phyloP scores from a whole-genome alignment of 30 jellyfish, hydroid and myxozoan species.

The Hydractinia symbiolongicarpus region DNA sequence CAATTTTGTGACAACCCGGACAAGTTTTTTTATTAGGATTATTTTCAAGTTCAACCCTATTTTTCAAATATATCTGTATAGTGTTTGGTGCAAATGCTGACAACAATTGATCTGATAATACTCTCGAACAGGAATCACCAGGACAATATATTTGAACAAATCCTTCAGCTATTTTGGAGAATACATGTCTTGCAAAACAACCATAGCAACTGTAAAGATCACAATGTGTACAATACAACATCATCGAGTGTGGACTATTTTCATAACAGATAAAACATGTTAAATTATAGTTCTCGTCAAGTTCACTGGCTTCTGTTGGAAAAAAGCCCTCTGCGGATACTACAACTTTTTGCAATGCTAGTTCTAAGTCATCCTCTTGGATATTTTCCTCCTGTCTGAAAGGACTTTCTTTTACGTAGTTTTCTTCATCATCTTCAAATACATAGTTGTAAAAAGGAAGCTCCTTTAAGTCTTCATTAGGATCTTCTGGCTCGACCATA shows the following conservation, averaged over 20 bases:
- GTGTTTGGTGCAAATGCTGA: not conserved
- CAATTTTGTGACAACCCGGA: constrained; percentile 77
- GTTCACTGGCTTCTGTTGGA: not conserved
- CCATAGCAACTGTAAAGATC: not conserved
- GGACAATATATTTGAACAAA: constrained; percentile 10
- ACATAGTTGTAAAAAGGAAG: too few relatives aligned
- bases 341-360: not conserved
- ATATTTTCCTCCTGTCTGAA: too few relatives aligned
- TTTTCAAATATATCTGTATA: constrained; percentile 33
- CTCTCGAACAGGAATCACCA: constrained; percentile 7
- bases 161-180: not conserved
- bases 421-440: too few relatives aligned
- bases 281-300: not conserved
- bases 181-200: not conserved
- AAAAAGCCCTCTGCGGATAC: constrained; percentile 11
- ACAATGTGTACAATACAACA: constrained; percentile 7
- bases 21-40: constrained; percentile 71
- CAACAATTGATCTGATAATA: constrained; percentile 1
- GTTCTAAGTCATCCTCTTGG: too few relatives aligned
- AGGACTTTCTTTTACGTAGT: too few relatives aligned
- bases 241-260: not conserved
- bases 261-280: constrained; percentile 4
- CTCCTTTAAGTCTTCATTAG: too few relatives aligned
- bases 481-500: too few relatives aligned
- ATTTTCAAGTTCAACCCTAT: constrained; percentile 53